Conservation (phyloP, 1,140 invertebrate species). For the Drosophila oshimai region DNA sequence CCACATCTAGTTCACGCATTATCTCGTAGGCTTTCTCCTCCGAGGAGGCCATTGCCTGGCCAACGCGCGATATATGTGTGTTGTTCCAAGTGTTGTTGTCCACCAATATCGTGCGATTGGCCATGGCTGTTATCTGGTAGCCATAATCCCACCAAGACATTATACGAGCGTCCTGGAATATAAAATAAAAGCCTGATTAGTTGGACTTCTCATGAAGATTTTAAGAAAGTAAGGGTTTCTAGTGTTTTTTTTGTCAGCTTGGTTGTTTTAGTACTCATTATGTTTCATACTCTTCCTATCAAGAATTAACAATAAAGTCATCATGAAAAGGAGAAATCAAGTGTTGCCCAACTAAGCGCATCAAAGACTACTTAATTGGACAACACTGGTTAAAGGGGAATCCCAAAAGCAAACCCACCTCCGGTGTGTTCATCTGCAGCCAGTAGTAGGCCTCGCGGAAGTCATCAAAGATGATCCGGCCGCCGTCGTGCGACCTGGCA, state of each 20-base stretch:
- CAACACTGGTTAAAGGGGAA: no score
- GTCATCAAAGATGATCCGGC: slow-evolving; percentile 97
- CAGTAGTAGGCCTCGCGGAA: slow-evolving; percentile 99
- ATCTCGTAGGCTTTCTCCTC: slow-evolving; percentile 99
- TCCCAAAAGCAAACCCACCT: slow-evolving; percentile 83
- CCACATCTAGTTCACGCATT: slow-evolving; percentile 98
- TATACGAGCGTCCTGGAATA: slow-evolving; percentile 92
- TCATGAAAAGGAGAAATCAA: slow-evolving; percentile 15
- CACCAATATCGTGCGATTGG: slow-evolving; percentile 98
- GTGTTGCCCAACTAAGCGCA: not conserved
- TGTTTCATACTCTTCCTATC: slow-evolving; percentile 80
- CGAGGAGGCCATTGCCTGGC: slow-evolving; percentile 98
- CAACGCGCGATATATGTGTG: slow-evolving; percentile 98
- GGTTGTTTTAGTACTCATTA: slow-evolving; percentile 73
- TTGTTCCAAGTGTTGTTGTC: slow-evolving; percentile 99
- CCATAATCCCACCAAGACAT: slow-evolving; percentile 99
- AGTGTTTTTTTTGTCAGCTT: slow-evolving; percentile 31
- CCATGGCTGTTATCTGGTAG: slow-evolving; percentile 99
- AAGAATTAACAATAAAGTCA: slow-evolving; percentile 65
- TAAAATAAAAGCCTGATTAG: not conserved
- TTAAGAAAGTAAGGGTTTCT: not conserved
- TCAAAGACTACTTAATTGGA: no score
- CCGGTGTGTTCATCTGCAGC: slow-evolving; percentile 98
- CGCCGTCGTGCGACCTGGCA: slow-evolving; percentile 96
- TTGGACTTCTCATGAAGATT: not conserved